Evolutionary conservation across 2,888 invertebrate species (phyloP).

Genomic region (Caenorhabditis becei): DNA sequence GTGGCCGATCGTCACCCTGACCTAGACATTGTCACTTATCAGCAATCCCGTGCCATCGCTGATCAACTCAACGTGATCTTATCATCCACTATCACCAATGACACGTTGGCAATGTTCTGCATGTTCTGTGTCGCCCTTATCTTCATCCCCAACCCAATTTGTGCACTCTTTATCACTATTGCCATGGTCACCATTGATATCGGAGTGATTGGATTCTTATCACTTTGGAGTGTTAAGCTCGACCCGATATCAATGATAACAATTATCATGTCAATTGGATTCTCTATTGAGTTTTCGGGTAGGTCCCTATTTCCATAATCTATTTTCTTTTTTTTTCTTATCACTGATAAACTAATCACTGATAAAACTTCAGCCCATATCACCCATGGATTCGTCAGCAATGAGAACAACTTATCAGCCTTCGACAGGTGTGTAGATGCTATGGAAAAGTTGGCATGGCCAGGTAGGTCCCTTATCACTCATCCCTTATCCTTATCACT

Average conservation of each 20-base stretch:
- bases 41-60: constrained; percentile 79
- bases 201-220: constrained; percentile 94
- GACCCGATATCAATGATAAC: constrained; percentile 93
- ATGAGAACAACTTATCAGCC: constrained; percentile 85
- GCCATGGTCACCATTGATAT: constrained; percentile 87
- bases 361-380: constrained; percentile 94
- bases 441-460: constrained; percentile 81
- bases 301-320: too few species aligned
- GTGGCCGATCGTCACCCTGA: constrained; percentile 77
- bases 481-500: not conserved
- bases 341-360: too few species aligned
- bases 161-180: constrained; percentile 92
- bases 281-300: constrained; percentile 78
- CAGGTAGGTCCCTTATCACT: constrained; percentile 67
- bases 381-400: constrained; percentile 95
- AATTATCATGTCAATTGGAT: constrained; percentile 87
- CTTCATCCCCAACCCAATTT: constrained; percentile 94
- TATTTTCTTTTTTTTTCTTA: too few species aligned
- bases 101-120: constrained; percentile 85
- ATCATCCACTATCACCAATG: constrained; percentile 80
- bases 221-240: constrained; percentile 93
- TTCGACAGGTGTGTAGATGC: constrained; percentile 84
- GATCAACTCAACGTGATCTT: constrained; percentile 81
- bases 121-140: constrained; percentile 96
- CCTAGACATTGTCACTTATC: constrained; percentile 78